Percentiles rank a stretch among this genome's conserved stretches.
Conservation (phyloP, 1,140 invertebrate species). For the Stenopsyche tienmushanensis region DNA sequence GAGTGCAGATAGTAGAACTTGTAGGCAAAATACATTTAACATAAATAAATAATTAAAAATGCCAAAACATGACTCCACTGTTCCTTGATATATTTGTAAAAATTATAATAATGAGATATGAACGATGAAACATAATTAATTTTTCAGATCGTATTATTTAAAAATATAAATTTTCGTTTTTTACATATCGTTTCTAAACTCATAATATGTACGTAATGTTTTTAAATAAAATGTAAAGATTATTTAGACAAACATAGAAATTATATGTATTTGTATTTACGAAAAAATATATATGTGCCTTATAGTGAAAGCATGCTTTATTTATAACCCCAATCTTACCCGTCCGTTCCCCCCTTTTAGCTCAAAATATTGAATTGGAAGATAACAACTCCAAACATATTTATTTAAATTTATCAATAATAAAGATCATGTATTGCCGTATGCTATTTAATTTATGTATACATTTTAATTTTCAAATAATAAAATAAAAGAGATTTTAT, state of each 20-base stretch:
- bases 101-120: neutral
- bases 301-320: constrained; percentile 13
- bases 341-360: too few relatives aligned
- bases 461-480: too few relatives aligned
- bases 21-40: too few relatives aligned
- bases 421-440: too few relatives aligned
- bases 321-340: too few relatives aligned
- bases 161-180: neutral
- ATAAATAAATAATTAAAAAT: constrained; percentile 19
- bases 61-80: constrained; percentile 29
- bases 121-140: neutral
- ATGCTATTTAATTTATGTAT: too few relatives aligned
- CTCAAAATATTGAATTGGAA: too few relatives aligned
- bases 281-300: constrained; percentile 23
- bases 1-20: too few relatives aligned
- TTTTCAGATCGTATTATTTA: neutral
- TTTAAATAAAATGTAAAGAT: neutral
- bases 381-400: too few relatives aligned
- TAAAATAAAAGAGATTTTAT: too few relatives aligned
- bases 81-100: constrained; percentile 16
- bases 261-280: constrained; percentile 11
- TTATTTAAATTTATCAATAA: too few relatives aligned
- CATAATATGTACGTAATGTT: neutral
- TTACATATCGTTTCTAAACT: neutral
- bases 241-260: neutral